Evolutionary conservation across 1,140 invertebrate genomes (phyloP).

Genomic region (Cotesia typhae): DNA sequence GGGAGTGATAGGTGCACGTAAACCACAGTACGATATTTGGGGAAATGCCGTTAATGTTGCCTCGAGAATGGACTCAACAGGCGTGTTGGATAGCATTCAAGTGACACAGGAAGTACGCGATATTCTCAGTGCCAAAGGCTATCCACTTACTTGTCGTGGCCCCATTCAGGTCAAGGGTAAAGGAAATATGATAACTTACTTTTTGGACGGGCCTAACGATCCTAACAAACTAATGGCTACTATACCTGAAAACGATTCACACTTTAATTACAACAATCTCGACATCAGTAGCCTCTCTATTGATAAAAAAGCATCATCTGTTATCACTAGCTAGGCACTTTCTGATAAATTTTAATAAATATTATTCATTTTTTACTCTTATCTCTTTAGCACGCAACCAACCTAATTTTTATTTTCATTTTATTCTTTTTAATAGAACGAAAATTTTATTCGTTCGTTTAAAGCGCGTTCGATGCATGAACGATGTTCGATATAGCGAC

Average conservation of each 20-base stretch:
- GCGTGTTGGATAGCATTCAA: slow-evolving; percentile 83
- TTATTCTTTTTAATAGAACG: not conserved
- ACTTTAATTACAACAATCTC: slow-evolving; percentile 38
- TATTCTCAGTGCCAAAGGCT: slow-evolving; percentile 78
- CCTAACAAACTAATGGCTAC: slow-evolving; percentile 26
- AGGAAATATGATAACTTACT: slow-evolving; percentile 94
- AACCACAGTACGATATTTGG: slow-evolving; percentile 93
- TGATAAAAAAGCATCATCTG: slow-evolving; percentile 1
- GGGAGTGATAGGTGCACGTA: slow-evolving; percentile 93
- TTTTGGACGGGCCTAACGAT: slow-evolving; percentile 71
- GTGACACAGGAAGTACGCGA: slow-evolving; percentile 88
- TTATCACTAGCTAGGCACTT: slow-evolving; percentile 20
- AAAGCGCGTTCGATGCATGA: not conserved
- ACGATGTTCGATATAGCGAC: slow-evolving; percentile 8
- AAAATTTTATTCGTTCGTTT: not conserved
- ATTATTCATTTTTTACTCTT: not conserved
- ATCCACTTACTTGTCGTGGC: slow-evolving; percentile 80
- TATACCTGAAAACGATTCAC: slow-evolving; percentile 25
- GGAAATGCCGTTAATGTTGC: slow-evolving; percentile 95
- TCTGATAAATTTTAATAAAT: slow-evolving; percentile 10
- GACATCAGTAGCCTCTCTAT: slow-evolving; percentile 24
- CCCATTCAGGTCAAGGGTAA: slow-evolving; percentile 92
- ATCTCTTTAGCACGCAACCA: too few relatives aligned
- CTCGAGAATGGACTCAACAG: slow-evolving; percentile 88
- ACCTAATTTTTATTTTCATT: not conserved